These are phyloP conservation scores for Campylomormyrus numenius DNA, from an alignment of 2,113 vertebrate species.

Conservation along the genomic window DNA sequence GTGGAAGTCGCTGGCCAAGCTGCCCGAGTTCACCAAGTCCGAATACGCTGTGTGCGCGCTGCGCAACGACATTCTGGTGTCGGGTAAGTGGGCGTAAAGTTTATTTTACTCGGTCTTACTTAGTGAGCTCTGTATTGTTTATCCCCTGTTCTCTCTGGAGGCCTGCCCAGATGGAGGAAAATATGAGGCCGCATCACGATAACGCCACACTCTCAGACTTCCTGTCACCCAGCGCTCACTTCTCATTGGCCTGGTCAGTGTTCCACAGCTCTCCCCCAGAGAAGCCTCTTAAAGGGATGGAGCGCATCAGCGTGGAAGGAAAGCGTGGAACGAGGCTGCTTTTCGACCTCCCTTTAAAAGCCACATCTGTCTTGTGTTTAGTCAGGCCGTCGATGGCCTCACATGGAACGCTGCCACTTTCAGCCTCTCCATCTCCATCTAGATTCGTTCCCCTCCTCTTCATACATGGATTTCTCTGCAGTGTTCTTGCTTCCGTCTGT, in stretches of 20 bases:
- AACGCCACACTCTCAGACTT: neutral
- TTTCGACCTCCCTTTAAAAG: conserved; percentile 21
- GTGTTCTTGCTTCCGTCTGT: neutral
- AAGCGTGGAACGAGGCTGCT: conserved; percentile 17
- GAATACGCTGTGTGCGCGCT: conserved; percentile 94
- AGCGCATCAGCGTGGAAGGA: neutral
- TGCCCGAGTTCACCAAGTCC: conserved; percentile 96
- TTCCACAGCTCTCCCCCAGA: conserved; percentile 8
- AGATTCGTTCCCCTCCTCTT: neutral
- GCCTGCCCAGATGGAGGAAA: neutral
- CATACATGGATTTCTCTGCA: neutral
- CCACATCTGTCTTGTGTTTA: conserved; percentile 17
- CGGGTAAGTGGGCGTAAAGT: conserved; percentile 66
- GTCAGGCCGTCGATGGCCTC: conserved; percentile 4
- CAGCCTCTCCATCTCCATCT: neutral
- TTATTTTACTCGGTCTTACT: neutral
- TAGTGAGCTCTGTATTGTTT: neutral
- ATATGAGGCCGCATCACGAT: neutral
- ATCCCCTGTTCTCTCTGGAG: neutral
- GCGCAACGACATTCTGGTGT: conserved; percentile 94
- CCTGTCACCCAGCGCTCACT: neutral
- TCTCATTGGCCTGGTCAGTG: conserved; percentile 15
- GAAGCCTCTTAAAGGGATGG: neutral
- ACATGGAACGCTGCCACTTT: neutral
- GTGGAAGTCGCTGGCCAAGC: conserved; percentile 93